These are phyloP conservation scores for Coelopa frigida DNA, from an alignment of 1,140 invertebrate species.

Conservation along the genomic window DNA sequence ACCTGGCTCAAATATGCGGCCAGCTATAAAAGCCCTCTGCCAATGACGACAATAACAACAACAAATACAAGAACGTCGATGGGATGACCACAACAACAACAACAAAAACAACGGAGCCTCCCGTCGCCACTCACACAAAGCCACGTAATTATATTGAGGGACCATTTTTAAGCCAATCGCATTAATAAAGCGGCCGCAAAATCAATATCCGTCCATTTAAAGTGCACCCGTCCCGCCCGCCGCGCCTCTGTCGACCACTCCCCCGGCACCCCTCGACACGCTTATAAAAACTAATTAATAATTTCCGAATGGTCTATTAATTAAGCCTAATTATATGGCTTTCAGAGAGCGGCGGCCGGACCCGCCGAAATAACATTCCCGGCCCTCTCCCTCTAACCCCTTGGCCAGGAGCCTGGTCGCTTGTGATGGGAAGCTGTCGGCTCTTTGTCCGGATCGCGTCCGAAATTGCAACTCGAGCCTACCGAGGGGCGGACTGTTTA, in stretches of 20 bases:
- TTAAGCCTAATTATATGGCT: constrained; percentile 43
- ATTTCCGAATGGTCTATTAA: constrained; percentile 47
- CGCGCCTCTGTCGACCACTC: too few species aligned
- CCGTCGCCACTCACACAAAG: constrained; percentile 26
- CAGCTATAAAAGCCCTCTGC: too few species aligned
- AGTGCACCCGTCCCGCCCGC: too few species aligned
- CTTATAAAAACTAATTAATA: constrained; percentile 46
- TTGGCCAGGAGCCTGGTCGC: too few species aligned
- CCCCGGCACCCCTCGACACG: too few species aligned
- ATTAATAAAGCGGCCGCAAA: constrained; percentile 46
- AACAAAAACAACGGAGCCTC: too few species aligned
- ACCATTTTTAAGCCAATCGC: constrained; percentile 45
- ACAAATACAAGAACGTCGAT: too few species aligned
- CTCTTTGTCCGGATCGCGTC: not conserved
- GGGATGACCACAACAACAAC: too few species aligned
- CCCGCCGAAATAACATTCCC: too few species aligned
- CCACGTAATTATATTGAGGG: constrained; percentile 43
- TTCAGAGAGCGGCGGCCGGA: not conserved
- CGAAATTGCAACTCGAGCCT: not conserved
- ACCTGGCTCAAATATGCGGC: too few species aligned
- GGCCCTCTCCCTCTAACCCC: too few species aligned
- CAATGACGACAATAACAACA: too few species aligned
- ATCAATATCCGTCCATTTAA: constrained; percentile 46
- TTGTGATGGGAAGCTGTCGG: not conserved
- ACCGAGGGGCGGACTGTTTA: not conserved